Evolutionary conservation across 2,797 vertebrate genomes (phyloP), one percentile per base, ranked within the genome.

Genomic region (Tauraco hartlaubi): DNA sequence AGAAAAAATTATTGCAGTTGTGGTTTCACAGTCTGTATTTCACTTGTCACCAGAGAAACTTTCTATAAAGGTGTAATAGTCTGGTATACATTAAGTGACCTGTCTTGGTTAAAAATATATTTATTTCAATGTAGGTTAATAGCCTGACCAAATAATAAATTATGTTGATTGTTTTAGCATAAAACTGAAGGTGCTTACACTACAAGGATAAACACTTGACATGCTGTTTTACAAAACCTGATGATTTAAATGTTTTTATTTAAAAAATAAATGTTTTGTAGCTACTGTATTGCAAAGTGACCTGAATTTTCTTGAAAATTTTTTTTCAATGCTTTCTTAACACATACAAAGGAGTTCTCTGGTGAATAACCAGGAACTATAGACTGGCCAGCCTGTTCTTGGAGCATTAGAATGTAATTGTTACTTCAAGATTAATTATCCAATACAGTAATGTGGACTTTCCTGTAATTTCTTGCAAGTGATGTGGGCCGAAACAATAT

Each of bases 231-330:
- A 89, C 66, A 92, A 97, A 96, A 94, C 68, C 94, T 94, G 83
- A 69, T 95, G 95, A 96, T 93, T 96, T 89, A 85, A 94, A 85
- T 92, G 84, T 96, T 96, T 97, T 96, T 97, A 97, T 95, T 96
- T 96, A 95, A 96, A 96, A 96, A 97, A 97, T 97, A 97, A 97
- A 98, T 95, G 55, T 94, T 96, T 97, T 95, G 90, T 96, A 97
- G 96, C 48, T 91, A 64, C 56, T 81, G 44, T 95, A 26, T 79
- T 82, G 79, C 37, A 71, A 85, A 73, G 54, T 96, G 96, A 93
- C 54, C 94, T 94, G 92, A 77, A 74, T 95, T 92, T 92, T 52
- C 46, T 97, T 89, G n/a, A 62, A 78, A 92, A 85, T 52, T 13
- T 39, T 35, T 88, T 71, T 58, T 52, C 39, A 63, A 35, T 86